These are phyloP conservation scores for Halichoeres trimaculatus DNA, from an alignment of 2,113 vertebrate genomes.

Conservation along the genomic window DNA sequence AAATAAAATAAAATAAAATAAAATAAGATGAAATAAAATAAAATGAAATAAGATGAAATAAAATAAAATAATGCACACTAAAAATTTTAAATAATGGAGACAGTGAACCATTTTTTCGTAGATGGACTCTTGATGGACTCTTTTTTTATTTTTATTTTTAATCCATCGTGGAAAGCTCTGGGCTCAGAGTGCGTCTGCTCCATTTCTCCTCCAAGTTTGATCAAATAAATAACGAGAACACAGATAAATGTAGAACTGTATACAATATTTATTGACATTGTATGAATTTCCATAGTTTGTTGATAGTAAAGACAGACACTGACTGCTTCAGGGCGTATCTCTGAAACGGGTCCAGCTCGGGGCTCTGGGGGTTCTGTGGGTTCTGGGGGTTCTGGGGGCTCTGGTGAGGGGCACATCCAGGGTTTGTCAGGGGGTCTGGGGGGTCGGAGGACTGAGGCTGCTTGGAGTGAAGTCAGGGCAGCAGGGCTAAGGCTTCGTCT, in stretches of 20 bases:
- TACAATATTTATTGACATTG: constrained; percentile 83
- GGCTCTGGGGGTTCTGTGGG: constrained; percentile 62
- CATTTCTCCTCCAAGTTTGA: too few species aligned
- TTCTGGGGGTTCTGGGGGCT: constrained; percentile 66
- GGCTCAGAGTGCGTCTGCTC: too few species aligned
- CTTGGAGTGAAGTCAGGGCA: constrained; percentile 66
- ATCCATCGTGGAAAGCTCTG: too few species aligned
- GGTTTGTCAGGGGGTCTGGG: constrained; percentile 56
- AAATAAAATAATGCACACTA: too few species aligned
- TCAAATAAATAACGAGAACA: too few species aligned
- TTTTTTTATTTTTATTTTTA: too few species aligned
- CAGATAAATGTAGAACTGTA: constrained; percentile 71
- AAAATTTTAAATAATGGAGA: too few species aligned
- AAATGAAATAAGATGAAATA: too few species aligned
- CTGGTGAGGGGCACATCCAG: constrained; percentile 66
- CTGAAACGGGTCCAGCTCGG: constrained; percentile 56
- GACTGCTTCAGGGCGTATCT: constrained; percentile 60
- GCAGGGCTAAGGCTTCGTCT: constrained; percentile 80
- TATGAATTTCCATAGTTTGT: constrained; percentile 64
- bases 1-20: too few species aligned
- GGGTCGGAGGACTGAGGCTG: constrained; percentile 54
- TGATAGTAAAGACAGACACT: constrained; percentile 73
- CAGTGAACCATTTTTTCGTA: too few species aligned
- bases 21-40: too few species aligned
- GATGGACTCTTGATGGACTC: too few species aligned